Evolutionary conservation across 1,140 invertebrate genomes (phyloP).

Genomic region (Drosophila prosaltans): DNA sequence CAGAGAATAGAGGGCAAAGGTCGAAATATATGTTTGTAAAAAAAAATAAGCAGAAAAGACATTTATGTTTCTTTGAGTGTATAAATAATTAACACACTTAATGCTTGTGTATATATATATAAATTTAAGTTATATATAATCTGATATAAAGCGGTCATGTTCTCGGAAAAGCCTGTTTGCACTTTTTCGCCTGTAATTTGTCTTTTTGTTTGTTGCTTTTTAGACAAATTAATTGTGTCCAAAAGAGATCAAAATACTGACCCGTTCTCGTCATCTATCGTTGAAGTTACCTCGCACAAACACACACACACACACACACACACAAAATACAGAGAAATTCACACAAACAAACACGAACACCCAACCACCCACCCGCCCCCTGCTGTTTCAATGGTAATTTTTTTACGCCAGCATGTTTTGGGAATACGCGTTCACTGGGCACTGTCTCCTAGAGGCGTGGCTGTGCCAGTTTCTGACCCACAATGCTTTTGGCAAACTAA

Average conservation of each 20-base stretch:
- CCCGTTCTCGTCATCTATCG: constrained; percentile 6
- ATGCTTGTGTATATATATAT: background rate
- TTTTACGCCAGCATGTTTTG: constrained; percentile 36
- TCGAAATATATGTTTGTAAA: too few relatives aligned
- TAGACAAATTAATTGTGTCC: constrained; percentile 45
- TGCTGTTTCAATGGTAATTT: constrained; percentile 6
- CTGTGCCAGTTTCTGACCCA: constrained; percentile 32
- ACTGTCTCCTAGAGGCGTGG: constrained; percentile 41
- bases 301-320: constrained; percentile 11
- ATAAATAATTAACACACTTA: background rate
- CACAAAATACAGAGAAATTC: background rate
- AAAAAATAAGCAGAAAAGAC: background rate
- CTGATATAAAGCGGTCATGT: constrained; percentile 3
- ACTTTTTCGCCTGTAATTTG: constrained; percentile 3
- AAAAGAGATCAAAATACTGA: constrained; percentile 32
- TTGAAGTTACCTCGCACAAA: background rate
- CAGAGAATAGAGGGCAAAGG: too few relatives aligned
- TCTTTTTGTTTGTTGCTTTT: constrained; percentile 8
- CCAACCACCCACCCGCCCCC: background rate
- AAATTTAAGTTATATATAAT: background rate
- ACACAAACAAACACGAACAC: background rate
- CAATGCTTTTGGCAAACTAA: constrained; percentile 22
- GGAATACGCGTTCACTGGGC: constrained; percentile 8
- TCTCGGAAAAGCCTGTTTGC: background rate
- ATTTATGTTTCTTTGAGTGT: too few relatives aligned